Evolutionary conservation across 2,888 invertebrate species (phyloP), one percentile per base, ranked within the genome.

Genomic region (Drosophila setosimentum): DNA sequence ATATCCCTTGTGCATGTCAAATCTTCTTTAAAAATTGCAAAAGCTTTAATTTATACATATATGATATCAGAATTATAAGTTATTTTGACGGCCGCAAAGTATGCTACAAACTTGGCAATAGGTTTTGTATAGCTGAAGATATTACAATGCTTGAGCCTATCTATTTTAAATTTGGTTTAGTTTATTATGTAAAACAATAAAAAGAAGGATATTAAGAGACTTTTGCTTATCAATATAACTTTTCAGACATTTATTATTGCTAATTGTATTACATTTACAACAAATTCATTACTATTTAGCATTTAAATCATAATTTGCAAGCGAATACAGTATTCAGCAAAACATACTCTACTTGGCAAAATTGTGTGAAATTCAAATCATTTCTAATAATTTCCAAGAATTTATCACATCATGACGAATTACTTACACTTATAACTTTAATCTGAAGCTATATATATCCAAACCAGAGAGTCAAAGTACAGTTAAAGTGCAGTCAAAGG

Each of bases 41-140:
- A 40, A 10, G 6, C 35, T 8, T 13, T 21, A 7, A 21, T 13
- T 21, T 24, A 0, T 45, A n/a, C 16, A 4, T 3, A 24, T 16
- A 13, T 10, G 13, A 21, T 13, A 7, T 24, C n/a, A 21, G n/a
- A 62, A 55, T 45, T 5, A 29, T 18, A 29, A 5, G 13, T 18
- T 32, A 29, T 10, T 33, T n/a, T 2, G 5, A 13, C n/a, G 11
- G 32, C 64, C 60, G 2, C 13, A 37, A 40, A 30, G 49, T 60
- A 64, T 60, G 37, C 61, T 30, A 60, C 37, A 49, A 1, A n/a
- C 30, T 60, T 30, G 16, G 16, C 8, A 16, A 24, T 24, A 16
- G 16, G 2, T 16, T 16, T 45, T 24, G 24, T 8, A 2, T 8
- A 16, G 8, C 16, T 24, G 13, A 21, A 45, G 13, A 45, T 45